Percentiles rank a stretch among this genome's conserved stretches.
Evolutionary conservation across 2,797 vertebrate species (phyloP).

Genomic region (Pseudochirops cupreus): DNA sequence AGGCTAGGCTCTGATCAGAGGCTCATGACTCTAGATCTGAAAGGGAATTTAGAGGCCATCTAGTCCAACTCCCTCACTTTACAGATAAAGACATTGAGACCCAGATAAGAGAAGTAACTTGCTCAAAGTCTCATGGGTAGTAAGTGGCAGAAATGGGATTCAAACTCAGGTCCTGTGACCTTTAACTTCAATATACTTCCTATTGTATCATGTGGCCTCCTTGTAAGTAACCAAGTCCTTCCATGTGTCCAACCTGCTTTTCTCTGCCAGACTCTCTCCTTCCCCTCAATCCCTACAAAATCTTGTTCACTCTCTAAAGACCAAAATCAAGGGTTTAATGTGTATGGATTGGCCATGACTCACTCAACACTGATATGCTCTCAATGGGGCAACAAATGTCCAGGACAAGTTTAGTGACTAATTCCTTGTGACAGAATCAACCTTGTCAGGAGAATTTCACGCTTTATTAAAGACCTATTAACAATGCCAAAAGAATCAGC

Average conservation of each 20-base stretch:
- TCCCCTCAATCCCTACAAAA: not conserved
- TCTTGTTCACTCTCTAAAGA: not conserved
- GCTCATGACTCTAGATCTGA: not conserved
- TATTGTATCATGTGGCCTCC: not conserved
- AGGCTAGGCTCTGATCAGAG: not conserved
- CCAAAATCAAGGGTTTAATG: not conserved
- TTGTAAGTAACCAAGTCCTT: not conserved
- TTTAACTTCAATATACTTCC: not conserved
- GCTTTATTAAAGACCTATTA: not conserved
- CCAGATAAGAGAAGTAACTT: not conserved
- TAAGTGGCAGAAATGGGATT: not conserved
- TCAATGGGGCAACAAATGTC: not conserved
- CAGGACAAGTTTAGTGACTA: not conserved
- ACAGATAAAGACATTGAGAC: not conserved
- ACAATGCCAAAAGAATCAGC: not conserved
- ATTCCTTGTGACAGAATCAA: not conserved
- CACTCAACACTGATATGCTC: not conserved
- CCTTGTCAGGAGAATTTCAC: not conserved
- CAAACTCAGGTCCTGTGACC: not conserved
- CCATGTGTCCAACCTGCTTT: not conserved
- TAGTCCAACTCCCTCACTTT: not conserved
- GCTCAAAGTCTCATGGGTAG: not conserved
- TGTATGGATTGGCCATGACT: not conserved
- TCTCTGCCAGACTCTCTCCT: not conserved
- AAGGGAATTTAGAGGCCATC: not conserved